Evolutionary conservation across 1,140 invertebrate species (phyloP), one percentile per base, ranked within the genome.

Genomic region (Bombus ignitus): DNA sequence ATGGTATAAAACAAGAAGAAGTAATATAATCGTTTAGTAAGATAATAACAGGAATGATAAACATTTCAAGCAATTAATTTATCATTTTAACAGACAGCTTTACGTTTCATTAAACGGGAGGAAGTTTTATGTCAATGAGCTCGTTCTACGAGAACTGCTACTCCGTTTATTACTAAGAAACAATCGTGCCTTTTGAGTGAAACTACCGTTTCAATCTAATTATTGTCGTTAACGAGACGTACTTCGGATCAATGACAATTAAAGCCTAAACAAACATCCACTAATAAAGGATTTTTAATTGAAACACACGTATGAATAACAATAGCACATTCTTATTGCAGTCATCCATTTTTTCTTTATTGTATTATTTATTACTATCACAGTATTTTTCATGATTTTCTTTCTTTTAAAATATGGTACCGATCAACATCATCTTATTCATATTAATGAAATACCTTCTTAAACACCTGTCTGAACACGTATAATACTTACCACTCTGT

Each of bases 121-220:
- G 5, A 37, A 71, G 68, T 71, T 71, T 71, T 71, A 71, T 39
- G 68, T 71, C 68, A 28, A 71, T 39, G 37, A 71, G 37, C 68
- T 39, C 37, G 68, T 71, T 35, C 13, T 32, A 10, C 22, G 25
- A 28, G 25, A 71, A 37, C 3, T 28, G 25, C 35, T 28, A 22
- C n/a, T 39, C 37, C 10, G 68, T 39, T 71, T 39, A 39, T 71
- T 39, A 12, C 68, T 71, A 71, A 25, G 68, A 70, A 70, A 71
- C 68, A 71, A 71, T 71, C 37, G 37, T 39, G 37, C 22, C 37
- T 28, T 28, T 4, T 28, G 15, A 13, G n/a, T 13, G 68, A 15
- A 39, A 13, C 25, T 71, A 28, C 68, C 10, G 35, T 10, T 28
- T 28, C 68, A 4, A 25, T 39, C 25, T 71, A 71, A 71, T 71